Percentiles rank a stretch among this genome's conserved stretches.
Evolutionary conservation across 1,140 invertebrate species (phyloP).

Genomic region (Heliconius himera): DNA sequence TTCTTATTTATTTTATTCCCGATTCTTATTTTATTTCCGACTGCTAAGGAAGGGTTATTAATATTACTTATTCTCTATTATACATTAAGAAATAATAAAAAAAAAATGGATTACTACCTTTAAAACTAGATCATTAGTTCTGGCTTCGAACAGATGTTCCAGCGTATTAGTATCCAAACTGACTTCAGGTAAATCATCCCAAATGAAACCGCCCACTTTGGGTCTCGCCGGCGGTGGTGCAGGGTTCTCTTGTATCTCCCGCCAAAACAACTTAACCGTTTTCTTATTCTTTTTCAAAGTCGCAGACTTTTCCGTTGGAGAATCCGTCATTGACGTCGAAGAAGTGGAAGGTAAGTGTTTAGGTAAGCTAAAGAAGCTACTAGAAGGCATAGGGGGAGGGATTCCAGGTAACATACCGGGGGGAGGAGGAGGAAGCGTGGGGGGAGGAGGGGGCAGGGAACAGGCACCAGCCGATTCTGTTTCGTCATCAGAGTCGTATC

Average conservation of each 20-base stretch:
- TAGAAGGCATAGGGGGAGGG: slow-evolving; percentile 77
- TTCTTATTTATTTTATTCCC: no score
- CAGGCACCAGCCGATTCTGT: slow-evolving; percentile 83
- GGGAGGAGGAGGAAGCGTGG: slow-evolving; percentile 88
- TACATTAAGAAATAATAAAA: no score
- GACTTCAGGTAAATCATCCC: slow-evolving; percentile 95
- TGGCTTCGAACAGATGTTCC: slow-evolving; percentile 98
- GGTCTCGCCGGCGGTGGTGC: slow-evolving; percentile 84
- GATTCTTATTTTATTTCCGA: no score
- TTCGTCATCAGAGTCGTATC: slow-evolving; percentile 89
- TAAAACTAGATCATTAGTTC: slow-evolving; percentile 95
- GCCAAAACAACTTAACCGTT: slow-evolving; percentile 99
- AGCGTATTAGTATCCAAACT: slow-evolving; percentile 95
- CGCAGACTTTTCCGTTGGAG: slow-evolving; percentile 54
- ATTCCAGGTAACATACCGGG: slow-evolving; percentile 76
- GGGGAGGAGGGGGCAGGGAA: slow-evolving; percentile 87
- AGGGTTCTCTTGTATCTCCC: slow-evolving; percentile 94
- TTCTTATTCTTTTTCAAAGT: slow-evolving; percentile 94
- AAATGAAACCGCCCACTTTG: slow-evolving; percentile 90
- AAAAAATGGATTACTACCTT: slow-evolving; percentile 86
- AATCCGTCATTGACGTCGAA: slow-evolving; percentile 32
- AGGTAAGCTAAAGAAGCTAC: slow-evolving; percentile 65
- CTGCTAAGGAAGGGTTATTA: no score
- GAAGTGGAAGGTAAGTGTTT: slow-evolving; percentile 38
- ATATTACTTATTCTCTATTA: no score